Evolutionary conservation across 92 coral and sea anemone species (phyloP), one percentile per base, ranked within the genome.

Genomic region (Palythoa grandiflora): DNA sequence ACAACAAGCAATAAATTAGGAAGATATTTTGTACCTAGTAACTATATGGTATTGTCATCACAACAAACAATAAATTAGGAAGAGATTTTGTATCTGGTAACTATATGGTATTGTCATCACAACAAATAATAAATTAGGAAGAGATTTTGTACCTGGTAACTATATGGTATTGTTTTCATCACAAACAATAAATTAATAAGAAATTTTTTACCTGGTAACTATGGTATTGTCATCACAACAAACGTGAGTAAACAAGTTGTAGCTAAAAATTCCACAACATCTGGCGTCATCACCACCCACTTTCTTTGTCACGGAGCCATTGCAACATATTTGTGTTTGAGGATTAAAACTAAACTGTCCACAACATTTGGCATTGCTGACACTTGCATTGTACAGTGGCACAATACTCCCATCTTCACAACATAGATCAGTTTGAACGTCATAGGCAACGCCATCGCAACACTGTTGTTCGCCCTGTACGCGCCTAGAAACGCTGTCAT

Each of bases 211-310:
- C 86, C 86, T 81, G 8, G 63, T 10, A 66, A 81, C 86, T 6
- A 81, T 81, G 2, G 86, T 81, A 36, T 81, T 28, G 40, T 76
- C 83, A 11, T 68, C 55, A 73, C 91, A 88, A 13, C 91, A 88
- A 40, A 84, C 89, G 28, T 84, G 84, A 1, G 74, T 89, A 38
- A 63, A 51, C 51, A 8, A 10, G 77, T 84, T 73, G 84, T 84
- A 89, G 71, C 84, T 61, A 16, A 1, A 60, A 3, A 53, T 44
- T 6, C 91, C 91, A 59, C 91, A 89, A 61, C 91, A 89, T 7
- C 60, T 52, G n/a, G 38, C 68, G 21, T 55, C 65, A 19, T 73
- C 51, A 17, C 85, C 84, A 44, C 73, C 84, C 15, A 37, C 36
- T 50, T 48, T 55, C 16, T 9, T 63, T 3, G 79, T 57, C 47